Evolutionary conservation across 2,888 invertebrate genomes (phyloP).

Genomic region (Parnassius orleans): DNA sequence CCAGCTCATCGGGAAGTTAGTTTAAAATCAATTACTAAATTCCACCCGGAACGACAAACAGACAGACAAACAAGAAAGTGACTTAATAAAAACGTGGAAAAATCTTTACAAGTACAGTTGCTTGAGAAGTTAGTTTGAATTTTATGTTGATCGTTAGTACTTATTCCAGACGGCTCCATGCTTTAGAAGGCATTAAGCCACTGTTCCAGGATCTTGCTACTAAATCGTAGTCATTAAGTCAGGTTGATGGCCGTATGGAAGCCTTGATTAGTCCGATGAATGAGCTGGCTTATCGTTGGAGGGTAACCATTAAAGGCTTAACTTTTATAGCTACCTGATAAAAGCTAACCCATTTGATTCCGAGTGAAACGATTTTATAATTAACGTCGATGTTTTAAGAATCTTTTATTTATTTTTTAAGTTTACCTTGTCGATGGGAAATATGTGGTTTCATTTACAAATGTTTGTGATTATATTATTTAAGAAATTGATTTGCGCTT

Average conservation of each 20-base stretch:
- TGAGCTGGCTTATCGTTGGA: conserved; percentile 1
- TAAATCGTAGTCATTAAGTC: conserved; percentile 20
- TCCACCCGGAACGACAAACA: too few relatives aligned
- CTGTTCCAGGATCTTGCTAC: conserved; percentile 22
- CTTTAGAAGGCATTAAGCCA: conserved; percentile 13
- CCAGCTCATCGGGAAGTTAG: too few relatives aligned
- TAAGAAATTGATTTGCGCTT: too few relatives aligned
- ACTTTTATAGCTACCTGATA: background rate
- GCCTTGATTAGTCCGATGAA: conserved; percentile 15
- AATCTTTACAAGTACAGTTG: too few relatives aligned
- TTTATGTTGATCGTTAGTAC: conserved; percentile 28
- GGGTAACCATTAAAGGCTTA: conserved; percentile 1
- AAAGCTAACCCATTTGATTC: background rate
- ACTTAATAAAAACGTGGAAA: too few relatives aligned
- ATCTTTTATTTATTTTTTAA: too few relatives aligned
- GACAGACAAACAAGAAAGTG: too few relatives aligned
- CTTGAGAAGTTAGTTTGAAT: conserved; percentile 12
- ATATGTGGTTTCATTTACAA: too few relatives aligned
- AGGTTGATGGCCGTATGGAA: conserved; percentile 9
- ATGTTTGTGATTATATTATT: too few relatives aligned
- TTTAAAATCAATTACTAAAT: too few relatives aligned
- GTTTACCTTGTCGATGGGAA: too few relatives aligned
- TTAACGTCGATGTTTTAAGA: background rate
- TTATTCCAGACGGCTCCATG: conserved; percentile 5
- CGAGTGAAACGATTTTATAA: background rate